These are phyloP conservation scores for Xanthorhoe designata DNA, from an alignment of 2,888 invertebrate genomes.

Conservation along the genomic window DNA sequence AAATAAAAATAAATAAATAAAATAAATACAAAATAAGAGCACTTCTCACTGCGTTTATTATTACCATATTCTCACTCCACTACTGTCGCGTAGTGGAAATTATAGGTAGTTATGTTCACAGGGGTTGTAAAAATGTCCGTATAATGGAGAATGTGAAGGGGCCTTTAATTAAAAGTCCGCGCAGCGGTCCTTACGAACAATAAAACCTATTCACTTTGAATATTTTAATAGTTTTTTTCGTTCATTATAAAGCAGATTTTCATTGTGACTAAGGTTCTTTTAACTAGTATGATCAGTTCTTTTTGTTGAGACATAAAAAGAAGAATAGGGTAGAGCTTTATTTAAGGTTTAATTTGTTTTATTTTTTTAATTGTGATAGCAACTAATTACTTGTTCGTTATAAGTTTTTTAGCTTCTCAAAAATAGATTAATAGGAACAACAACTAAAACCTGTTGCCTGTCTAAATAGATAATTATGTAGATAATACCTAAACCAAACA, in stretches of 20 bases:
- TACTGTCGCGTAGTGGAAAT: slow-evolving; percentile 25
- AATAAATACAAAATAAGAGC: slow-evolving; percentile 24
- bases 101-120: slow-evolving; percentile 42
- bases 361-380: neutral
- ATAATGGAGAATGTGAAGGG: slow-evolving; percentile 74
- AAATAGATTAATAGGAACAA: neutral
- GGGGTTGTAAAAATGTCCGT: slow-evolving; percentile 75
- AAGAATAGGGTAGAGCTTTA: neutral
- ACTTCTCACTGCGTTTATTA: slow-evolving; percentile 29
- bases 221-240: slow-evolving; percentile 62
- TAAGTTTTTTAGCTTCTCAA: neutral
- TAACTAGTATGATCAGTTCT: neutral
- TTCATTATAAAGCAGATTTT: slow-evolving; percentile 56
- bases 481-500: neutral
- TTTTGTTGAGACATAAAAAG: neutral
- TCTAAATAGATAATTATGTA: too few species aligned
- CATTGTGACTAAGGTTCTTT: slow-evolving; percentile 4
- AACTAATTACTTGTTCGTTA: neutral
- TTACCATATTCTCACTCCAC: slow-evolving; percentile 32
- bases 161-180: slow-evolving; percentile 82
- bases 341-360: neutral
- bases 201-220: slow-evolving; percentile 72
- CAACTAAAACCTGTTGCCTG: too few species aligned
- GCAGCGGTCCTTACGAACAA: slow-evolving; percentile 69
- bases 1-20: too few species aligned